phyloP scores from a whole-genome alignment of 1,140 invertebrate genomes.

The Solenopsis fugax region DNA sequence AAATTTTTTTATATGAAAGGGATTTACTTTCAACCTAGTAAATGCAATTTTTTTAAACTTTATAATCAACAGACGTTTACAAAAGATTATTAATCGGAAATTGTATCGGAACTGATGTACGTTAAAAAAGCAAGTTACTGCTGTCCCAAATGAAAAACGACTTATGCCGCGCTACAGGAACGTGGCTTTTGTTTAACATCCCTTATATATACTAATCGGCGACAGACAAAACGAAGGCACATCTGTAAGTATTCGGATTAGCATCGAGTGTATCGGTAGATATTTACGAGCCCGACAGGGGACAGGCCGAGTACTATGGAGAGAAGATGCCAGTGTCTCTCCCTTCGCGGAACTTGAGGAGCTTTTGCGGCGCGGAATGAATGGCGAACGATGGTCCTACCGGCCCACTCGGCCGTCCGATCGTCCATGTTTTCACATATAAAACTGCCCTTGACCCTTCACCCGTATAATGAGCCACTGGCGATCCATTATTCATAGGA shows the following conservation, averaged over 20 bases:
- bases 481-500: conserved; percentile 85
- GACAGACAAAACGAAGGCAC: conserved; percentile 70
- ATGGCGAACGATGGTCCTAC: conserved; percentile 64
- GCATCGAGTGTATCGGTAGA: conserved; percentile 79
- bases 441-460: conserved; percentile 84
- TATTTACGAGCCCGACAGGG: conserved; percentile 76
- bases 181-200: conserved; percentile 74
- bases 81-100: not conserved
- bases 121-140: not conserved
- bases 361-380: conserved; percentile 48
- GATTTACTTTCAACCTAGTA: too few species aligned
- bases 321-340: conserved; percentile 49
- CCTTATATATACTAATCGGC: conserved; percentile 77
- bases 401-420: conserved; percentile 58
- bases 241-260: conserved; percentile 82
- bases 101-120: not conserved
- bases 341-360: conserved; percentile 66
- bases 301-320: conserved; percentile 65
- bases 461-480: conserved; percentile 83
- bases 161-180: conserved; percentile 27
- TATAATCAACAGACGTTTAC: not conserved
- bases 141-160: not conserved
- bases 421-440: conserved; percentile 78
- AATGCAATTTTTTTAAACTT: too few species aligned
- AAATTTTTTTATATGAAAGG: not conserved